These are phyloP conservation scores for Ecdyonurus torrentis DNA, from an alignment of 2,888 invertebrate genomes.

Conservation along the genomic window DNA sequence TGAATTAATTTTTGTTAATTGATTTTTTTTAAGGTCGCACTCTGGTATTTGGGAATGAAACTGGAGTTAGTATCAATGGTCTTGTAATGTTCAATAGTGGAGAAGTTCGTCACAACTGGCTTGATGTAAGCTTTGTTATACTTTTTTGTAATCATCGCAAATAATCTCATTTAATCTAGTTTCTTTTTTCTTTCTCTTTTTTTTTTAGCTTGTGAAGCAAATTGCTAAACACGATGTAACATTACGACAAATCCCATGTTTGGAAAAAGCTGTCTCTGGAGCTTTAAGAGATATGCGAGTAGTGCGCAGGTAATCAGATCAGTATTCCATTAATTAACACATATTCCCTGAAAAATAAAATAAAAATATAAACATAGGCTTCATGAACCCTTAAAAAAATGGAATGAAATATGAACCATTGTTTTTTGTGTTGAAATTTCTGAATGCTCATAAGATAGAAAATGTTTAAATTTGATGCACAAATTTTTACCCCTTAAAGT, in stretches of 20 bases:
- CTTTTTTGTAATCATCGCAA: background rate
- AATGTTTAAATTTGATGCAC: no score
- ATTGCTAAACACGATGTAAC: conserved; percentile 47
- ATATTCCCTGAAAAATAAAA: no score
- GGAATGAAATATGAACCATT: no score
- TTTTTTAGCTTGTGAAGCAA: conserved; percentile 60
- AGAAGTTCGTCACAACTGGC: conserved; percentile 86
- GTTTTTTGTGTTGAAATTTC: no score
- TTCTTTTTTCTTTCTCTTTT: no score
- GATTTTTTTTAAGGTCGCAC: conserved; percentile 42
- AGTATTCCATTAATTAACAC: no score
- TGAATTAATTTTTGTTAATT: background rate
- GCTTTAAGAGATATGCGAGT: conserved; percentile 71
- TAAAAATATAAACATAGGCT: no score
- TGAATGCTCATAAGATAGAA: no score
- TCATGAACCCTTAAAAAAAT: no score
- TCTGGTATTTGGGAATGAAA: conserved; percentile 74
- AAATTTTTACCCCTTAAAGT: no score
- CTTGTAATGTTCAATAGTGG: conserved; percentile 80
- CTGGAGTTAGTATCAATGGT: conserved; percentile 81
- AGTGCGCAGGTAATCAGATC: conserved; percentile 46
- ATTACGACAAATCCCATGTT: conserved; percentile 56
- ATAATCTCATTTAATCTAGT: conserved; percentile 7
- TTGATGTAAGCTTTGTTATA: conserved; percentile 49
- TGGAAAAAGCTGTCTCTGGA: conserved; percentile 69